phyloP scores from a whole-genome alignment of 2,797 vertebrate genomes.

The Synanceia verrucosa region DNA sequence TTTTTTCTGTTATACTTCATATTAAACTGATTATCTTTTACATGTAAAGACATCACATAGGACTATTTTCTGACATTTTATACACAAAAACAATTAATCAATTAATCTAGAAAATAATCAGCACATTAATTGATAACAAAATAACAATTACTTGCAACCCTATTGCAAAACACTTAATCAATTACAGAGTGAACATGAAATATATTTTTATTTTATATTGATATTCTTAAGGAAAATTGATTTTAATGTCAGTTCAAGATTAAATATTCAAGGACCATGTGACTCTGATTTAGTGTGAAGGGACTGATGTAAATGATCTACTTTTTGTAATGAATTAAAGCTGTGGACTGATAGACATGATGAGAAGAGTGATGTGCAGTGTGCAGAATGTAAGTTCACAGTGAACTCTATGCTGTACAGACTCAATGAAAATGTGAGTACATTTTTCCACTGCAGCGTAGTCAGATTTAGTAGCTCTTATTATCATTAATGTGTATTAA shows the following conservation, averaged over 20 bases:
- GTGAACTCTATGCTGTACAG: conserved; percentile 66
- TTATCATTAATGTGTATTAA: conserved; percentile 54
- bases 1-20: neutral
- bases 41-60: neutral
- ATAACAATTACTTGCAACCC: neutral
- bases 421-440: conserved; percentile 59
- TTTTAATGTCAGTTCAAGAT: neutral
- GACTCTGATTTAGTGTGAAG: neutral
- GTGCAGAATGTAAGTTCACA: conserved; percentile 70
- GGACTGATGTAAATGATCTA: neutral
- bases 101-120: neutral
- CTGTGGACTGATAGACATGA: neutral
- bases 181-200: neutral
- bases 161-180: neutral
- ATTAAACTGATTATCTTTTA: neutral
- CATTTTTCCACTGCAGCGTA: conserved; percentile 9
- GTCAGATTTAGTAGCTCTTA: conserved; percentile 29
- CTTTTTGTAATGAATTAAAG: neutral
- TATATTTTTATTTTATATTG: neutral
- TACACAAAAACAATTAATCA: neutral
- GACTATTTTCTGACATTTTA: neutral
- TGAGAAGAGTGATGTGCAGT: neutral
- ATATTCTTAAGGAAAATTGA: neutral
- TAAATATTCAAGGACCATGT: neutral
- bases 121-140: neutral